A percentile compares a stretch with the other conserved stretches of the same genome.
phyloP scores from a whole-genome alignment of 2,113 vertebrate genomes.

The Tylochromis polylepis region DNA sequence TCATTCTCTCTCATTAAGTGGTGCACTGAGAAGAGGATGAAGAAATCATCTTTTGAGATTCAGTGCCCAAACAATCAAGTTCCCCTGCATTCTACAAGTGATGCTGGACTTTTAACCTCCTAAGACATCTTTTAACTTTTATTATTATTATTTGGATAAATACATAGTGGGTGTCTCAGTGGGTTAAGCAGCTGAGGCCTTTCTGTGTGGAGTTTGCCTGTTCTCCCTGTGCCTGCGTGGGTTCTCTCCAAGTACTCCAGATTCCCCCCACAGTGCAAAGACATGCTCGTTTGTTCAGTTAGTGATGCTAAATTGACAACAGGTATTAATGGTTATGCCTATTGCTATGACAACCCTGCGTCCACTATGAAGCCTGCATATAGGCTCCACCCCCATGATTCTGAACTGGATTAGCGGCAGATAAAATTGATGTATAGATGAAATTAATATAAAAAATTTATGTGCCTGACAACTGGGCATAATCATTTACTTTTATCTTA shows the following conservation, averaged over 20 bases:
- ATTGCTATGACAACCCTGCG: background rate
- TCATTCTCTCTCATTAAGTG: too few relatives aligned
- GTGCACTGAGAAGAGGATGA: too few relatives aligned
- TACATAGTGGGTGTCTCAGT: background rate
- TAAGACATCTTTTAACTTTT: background rate
- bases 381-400: background rate
- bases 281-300: background rate
- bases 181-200: background rate
- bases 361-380: background rate
- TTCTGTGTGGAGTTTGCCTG: background rate
- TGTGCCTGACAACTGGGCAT: background rate
- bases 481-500: background rate
- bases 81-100: too few relatives aligned
- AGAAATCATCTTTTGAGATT: too few relatives aligned
- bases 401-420: background rate
- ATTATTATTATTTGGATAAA: background rate
- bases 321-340: background rate
- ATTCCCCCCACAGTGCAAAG: background rate
- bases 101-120: too few relatives aligned
- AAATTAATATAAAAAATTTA: background rate
- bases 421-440: background rate
- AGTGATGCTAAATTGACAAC: background rate
- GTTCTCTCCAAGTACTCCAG: background rate
- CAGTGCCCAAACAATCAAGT: too few relatives aligned
- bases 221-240: background rate